Percentiles rank a stretch among this genome's conserved stretches.
Conservation (phyloP, 2,888 invertebrate species). For the Bombyx huttoni region DNA sequence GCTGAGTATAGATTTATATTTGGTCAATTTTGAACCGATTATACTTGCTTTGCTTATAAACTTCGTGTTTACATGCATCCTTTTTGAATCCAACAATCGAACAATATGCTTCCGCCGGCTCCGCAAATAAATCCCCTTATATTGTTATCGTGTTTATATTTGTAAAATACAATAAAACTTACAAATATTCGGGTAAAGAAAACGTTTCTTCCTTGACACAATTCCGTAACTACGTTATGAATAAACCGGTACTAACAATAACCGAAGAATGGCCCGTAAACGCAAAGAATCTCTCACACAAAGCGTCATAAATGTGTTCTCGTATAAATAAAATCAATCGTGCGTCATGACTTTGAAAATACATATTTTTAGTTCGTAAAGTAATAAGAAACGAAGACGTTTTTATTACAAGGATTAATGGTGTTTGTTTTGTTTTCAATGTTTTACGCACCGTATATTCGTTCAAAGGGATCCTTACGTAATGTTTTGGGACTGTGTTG, state of each 20-base stretch:
- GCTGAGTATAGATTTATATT: not conserved
- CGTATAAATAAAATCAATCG: conserved; percentile 45
- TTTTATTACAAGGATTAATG: conserved; percentile 19
- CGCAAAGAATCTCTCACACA: conserved; percentile 29
- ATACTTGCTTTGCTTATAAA: not conserved
- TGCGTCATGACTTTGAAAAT: conserved; percentile 28
- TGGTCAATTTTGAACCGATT: not conserved
- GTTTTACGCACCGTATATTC: conserved; percentile 3
- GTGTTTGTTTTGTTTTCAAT: conserved; percentile 11
- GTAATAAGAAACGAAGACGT: conserved; percentile 15
- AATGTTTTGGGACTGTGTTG: conserved; percentile 1
- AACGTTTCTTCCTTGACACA: not conserved
- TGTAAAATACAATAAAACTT: not conserved
- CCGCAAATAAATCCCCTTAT: not conserved
- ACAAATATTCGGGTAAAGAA: not conserved
- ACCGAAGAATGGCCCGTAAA: conserved; percentile 25
- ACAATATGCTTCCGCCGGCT: conserved; percentile 6
- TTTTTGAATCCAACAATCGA: not conserved
- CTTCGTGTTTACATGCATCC: not conserved
- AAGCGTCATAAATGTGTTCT: conserved; percentile 45
- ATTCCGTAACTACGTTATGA: not conserved
- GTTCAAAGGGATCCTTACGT: conserved; percentile 2
- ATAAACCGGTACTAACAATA: conserved; percentile 9
- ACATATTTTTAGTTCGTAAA: conserved; percentile 22
- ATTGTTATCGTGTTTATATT: not conserved